A percentile compares a stretch with the other conserved stretches of the same genome.
These are phyloP conservation scores for Leptopilina myrica DNA, from an alignment of 2,888 invertebrate species.

Conservation along the genomic window DNA sequence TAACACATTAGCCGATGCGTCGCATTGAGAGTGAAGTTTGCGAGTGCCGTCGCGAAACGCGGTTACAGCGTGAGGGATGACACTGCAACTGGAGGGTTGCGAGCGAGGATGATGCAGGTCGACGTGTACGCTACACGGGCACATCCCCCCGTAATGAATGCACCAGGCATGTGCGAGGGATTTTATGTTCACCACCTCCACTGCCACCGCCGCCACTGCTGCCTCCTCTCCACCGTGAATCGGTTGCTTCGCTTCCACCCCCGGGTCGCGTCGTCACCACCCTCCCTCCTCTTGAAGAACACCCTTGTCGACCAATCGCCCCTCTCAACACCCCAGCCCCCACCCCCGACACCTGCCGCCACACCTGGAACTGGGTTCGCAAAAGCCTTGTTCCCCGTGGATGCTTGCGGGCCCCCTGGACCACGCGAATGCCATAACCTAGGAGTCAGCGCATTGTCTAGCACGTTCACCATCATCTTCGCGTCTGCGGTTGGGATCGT, in stretches of 20 bases:
- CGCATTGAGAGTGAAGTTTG: neutral
- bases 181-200: conserved; percentile 74
- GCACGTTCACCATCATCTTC: conserved; percentile 9
- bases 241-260: conserved; percentile 75
- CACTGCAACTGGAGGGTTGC: conserved; percentile 47
- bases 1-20: neutral
- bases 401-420: conserved; percentile 63
- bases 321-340: conserved; percentile 51
- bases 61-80: conserved; percentile 45
- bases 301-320: conserved; percentile 58
- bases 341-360: conserved; percentile 55
- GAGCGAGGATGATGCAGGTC: conserved; percentile 67
- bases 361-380: conserved; percentile 52
- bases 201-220: conserved; percentile 57
- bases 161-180: conserved; percentile 76
- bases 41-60: conserved; percentile 57
- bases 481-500: conserved; percentile 24
- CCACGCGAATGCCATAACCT: conserved; percentile 65
- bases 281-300: conserved; percentile 48
- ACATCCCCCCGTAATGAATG: conserved; percentile 76
- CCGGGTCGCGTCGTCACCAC: conserved; percentile 58
- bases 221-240: conserved; percentile 66
- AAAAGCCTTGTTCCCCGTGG: conserved; percentile 60
- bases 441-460: conserved; percentile 33
- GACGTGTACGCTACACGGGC: conserved; percentile 74